Percentiles rank a stretch among this genome's conserved stretches.
These are phyloP conservation scores for Thecophora atra DNA, from an alignment of 2,888 invertebrate genomes.

Conservation along the genomic window DNA sequence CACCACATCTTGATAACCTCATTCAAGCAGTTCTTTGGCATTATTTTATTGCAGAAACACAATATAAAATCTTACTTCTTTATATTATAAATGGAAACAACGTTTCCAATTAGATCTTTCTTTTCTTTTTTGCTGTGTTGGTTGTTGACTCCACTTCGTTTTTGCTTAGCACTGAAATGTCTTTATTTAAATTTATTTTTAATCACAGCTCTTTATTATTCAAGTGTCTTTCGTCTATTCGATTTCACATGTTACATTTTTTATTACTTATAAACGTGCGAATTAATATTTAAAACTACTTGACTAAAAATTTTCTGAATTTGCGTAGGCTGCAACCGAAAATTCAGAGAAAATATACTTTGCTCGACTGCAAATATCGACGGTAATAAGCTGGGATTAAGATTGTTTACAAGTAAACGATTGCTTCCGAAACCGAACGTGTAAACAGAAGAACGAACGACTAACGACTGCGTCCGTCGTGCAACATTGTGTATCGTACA, in stretches of 20 bases:
- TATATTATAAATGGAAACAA: neutral
- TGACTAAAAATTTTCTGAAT: neutral
- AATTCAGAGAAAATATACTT: neutral
- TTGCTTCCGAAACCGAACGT: too few relatives aligned
- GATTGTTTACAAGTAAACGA: too few relatives aligned
- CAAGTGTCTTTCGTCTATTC: slow-evolving; percentile 4
- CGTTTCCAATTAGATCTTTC: slow-evolving; percentile 17
- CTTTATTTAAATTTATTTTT: neutral
- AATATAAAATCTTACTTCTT: neutral
- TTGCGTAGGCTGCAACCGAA: neutral
- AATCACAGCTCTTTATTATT: neutral
- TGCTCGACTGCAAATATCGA: too few relatives aligned
- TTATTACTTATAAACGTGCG: too few relatives aligned
- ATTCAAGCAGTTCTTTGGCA: neutral
- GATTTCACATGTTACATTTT: neutral
- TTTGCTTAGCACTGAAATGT: neutral
- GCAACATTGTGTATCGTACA: too few relatives aligned
- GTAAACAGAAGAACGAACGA: too few relatives aligned
- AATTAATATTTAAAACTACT: neutral
- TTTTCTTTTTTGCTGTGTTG: neutral
- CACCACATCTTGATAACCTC: too few relatives aligned
- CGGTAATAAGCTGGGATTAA: too few relatives aligned
- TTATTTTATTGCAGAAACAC: neutral
- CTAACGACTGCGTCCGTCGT: too few relatives aligned
- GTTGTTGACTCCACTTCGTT: neutral